phyloP scores from a whole-genome alignment of 2,888 invertebrate species.

The Drosophila formosana region DNA sequence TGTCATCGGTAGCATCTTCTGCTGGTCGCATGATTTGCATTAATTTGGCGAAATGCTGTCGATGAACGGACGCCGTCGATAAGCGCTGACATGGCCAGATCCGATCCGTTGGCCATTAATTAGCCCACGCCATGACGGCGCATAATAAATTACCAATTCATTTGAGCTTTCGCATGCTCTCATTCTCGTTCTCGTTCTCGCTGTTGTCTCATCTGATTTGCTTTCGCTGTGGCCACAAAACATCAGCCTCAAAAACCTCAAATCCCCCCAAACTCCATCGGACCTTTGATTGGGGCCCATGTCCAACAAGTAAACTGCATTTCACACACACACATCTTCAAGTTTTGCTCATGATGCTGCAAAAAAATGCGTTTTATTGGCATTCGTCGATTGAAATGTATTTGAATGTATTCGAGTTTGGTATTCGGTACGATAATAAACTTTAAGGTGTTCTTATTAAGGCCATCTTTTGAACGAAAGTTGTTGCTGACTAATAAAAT shows the following conservation, averaged over 20 bases:
- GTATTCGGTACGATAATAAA: not conserved
- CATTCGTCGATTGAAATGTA: conserved; percentile 36
- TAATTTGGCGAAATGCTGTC: conserved; percentile 80
- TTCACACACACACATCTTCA: conserved; percentile 29
- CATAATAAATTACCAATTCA: conserved; percentile 81
- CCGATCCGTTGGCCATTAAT: conserved; percentile 73
- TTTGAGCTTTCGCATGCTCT: conserved; percentile 61
- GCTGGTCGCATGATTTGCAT: conserved; percentile 77
- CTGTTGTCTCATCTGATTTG: conserved; percentile 47
- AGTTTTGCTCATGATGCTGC: conserved; percentile 17
- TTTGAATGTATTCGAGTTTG: conserved; percentile 7
- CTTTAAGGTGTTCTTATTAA: not conserved
- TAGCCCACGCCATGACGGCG: conserved; percentile 77
- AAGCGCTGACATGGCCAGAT: conserved; percentile 75
- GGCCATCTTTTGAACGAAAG: not conserved
- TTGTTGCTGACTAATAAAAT: not conserved
- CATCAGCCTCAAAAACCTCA: not conserved
- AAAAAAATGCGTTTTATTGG: conserved; percentile 1
- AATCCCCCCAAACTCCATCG: not conserved
- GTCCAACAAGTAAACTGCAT: conserved; percentile 65
- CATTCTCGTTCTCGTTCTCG: conserved; percentile 33
- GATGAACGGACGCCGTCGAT: conserved; percentile 70
- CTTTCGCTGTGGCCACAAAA: conserved; percentile 54
- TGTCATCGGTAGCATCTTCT: conserved; percentile 58
- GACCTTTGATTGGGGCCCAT: conserved; percentile 17